phyloP scores from a whole-genome alignment of 2,797 vertebrate species.

The Mus spretus region DNA sequence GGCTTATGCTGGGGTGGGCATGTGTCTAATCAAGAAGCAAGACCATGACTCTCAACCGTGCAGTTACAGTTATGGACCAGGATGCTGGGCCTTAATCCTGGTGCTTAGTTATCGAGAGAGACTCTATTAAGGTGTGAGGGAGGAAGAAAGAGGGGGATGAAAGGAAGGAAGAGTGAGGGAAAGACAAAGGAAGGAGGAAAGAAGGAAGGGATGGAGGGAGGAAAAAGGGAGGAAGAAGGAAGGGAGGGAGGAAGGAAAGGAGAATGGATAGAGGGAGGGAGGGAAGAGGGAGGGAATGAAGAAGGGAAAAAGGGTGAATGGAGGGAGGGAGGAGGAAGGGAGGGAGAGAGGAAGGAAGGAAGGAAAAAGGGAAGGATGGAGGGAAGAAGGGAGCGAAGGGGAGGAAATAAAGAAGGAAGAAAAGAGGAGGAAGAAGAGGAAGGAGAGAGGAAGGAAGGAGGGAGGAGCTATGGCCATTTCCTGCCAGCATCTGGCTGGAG shows the following conservation, averaged over 20 bases:
- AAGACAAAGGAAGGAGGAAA: neutral
- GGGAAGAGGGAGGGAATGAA: rapidly evolving
- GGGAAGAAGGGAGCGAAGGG: too few species aligned
- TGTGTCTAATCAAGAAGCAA: neutral
- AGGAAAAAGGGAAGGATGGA: neutral
- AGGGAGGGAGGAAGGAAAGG: too few species aligned
- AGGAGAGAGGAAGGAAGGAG: neutral
- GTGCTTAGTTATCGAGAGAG: too few species aligned
- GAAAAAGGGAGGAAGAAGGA: too few species aligned
- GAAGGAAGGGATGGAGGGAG: neutral
- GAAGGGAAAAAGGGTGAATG: neutral
- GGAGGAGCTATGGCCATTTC: neutral
- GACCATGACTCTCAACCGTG: neutral
- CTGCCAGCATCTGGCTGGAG: neutral
- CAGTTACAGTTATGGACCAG: rapidly evolving
- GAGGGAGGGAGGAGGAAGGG: neutral
- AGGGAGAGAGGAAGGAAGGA: rapidly evolving
- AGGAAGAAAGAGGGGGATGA: too few species aligned
- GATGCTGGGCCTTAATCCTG: too few species aligned
- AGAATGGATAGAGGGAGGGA: neutral
- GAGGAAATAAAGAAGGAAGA: neutral
- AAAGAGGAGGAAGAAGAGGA: too few species aligned
- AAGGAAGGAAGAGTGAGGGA: neutral
- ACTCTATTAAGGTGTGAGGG: neutral
- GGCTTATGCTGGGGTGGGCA: neutral